phyloP scores from a whole-genome alignment of 2,888 invertebrate genomes.

The Ectemnius continuus region DNA sequence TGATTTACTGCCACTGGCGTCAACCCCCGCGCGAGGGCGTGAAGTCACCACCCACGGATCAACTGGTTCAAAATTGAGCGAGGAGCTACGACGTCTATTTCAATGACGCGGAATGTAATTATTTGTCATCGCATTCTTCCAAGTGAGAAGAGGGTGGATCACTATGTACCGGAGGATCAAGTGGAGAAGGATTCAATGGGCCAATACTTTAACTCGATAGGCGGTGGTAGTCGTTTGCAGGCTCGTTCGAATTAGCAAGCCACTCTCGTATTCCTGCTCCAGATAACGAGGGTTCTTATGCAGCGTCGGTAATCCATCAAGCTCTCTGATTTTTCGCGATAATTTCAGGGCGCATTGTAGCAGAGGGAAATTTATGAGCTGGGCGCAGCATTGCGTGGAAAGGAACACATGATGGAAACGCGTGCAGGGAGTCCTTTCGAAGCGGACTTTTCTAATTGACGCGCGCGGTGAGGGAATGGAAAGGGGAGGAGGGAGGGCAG shows the following conservation, averaged over 20 bases:
- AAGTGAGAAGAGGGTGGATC: background rate
- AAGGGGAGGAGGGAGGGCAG: too few relatives aligned
- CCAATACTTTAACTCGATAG: too few relatives aligned
- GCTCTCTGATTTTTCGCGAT: conserved; percentile 7
- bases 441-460: conserved; percentile 40
- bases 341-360: conserved; percentile 1
- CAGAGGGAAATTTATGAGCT: conserved; percentile 1
- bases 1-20: conserved; percentile 53
- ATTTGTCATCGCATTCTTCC: conserved; percentile 18
- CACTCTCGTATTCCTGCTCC: too few relatives aligned
- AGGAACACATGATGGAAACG: too few relatives aligned
- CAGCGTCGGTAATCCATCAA: conserved; percentile 21
- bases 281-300: conserved; percentile 8
- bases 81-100: background rate
- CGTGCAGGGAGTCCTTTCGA: too few relatives aligned
- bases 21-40: conserved; percentile 33
- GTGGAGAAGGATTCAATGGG: too few relatives aligned
- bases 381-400: background rate
- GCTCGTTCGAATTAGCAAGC: too few relatives aligned
- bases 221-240: too few relatives aligned
- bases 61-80: conserved; percentile 47
- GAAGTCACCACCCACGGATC: conserved; percentile 44
- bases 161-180: too few relatives aligned
- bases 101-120: conserved; percentile 23
- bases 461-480: background rate